Evolutionary conservation across 2,888 invertebrate genomes (phyloP).

Genomic region (Anaspis maculata): DNA sequence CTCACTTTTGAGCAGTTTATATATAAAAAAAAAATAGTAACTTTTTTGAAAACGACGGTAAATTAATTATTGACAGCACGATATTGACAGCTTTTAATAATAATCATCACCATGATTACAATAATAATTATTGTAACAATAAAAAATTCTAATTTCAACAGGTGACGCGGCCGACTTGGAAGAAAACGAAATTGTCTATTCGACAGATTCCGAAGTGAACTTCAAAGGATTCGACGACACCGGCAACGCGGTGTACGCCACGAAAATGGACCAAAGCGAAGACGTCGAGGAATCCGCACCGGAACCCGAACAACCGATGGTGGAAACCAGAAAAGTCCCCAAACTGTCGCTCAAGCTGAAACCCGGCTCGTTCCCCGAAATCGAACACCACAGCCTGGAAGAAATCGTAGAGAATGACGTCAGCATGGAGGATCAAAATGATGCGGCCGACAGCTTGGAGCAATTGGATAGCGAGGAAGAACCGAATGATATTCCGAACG

Average conservation of each 20-base stretch:
- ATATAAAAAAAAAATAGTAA: too few species aligned
- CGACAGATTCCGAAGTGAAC: conserved; percentile 11
- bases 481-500: conserved; percentile 12
- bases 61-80: too few species aligned
- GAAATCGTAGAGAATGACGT: too few species aligned
- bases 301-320: conserved; percentile 11
- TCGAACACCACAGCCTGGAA: conserved; percentile 21
- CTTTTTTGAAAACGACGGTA: too few species aligned
- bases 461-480: conserved; percentile 34
- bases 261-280: conserved; percentile 10
- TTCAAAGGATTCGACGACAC: conserved; percentile 8
- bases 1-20: too few species aligned
- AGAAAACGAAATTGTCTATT: conserved; percentile 8
- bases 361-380: conserved; percentile 30
- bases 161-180: background rate
- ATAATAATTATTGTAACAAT: too few species aligned
- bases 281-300: conserved; percentile 18
- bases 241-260: conserved; percentile 5
- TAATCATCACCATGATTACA: too few species aligned
- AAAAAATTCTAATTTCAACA: background rate
- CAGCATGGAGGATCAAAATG: too few species aligned
- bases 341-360: conserved; percentile 58
- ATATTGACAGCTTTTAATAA: background rate
- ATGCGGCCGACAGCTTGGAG: too few species aligned
- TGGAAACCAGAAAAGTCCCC: conserved; percentile 47